Percentiles rank a stretch among this genome's conserved stretches.
These are phyloP conservation scores for Sylvicapra grimmia DNA, from an alignment of 2,113 vertebrate genomes.

Conservation along the genomic window DNA sequence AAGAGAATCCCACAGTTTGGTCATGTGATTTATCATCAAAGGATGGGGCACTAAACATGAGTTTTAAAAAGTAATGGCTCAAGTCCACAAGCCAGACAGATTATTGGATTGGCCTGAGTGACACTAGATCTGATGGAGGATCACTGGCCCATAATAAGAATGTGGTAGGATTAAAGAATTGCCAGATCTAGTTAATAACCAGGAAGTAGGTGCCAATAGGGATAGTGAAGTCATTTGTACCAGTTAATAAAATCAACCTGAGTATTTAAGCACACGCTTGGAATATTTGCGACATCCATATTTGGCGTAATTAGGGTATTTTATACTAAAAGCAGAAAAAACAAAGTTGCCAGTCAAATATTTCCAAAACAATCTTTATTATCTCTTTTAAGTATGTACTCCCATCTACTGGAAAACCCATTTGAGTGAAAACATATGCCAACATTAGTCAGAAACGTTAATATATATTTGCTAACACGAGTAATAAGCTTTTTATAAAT, in stretches of 20 bases:
- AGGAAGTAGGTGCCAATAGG: neutral
- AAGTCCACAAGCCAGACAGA: neutral
- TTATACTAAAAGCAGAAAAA: neutral
- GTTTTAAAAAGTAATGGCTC: neutral
- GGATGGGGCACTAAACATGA: neutral
- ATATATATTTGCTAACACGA: neutral
- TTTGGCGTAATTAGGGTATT: neutral
- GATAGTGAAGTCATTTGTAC: neutral
- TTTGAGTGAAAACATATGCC: neutral
- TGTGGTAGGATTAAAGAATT: neutral
- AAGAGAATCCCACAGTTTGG: neutral
- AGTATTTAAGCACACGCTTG: neutral
- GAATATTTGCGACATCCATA: neutral
- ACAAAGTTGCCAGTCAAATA: neutral
- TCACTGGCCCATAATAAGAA: neutral
- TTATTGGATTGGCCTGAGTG: neutral
- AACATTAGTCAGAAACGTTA: neutral
- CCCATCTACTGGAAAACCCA: neutral
- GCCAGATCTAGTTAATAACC: neutral
- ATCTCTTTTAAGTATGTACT: neutral
- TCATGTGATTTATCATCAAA: neutral
- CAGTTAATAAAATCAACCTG: slow-evolving; percentile 4
- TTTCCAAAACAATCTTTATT: neutral
- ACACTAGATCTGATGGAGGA: neutral
- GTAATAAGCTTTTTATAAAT: neutral